These are phyloP conservation scores for Cacoxenus indagator DNA, from an alignment of 2,888 invertebrate genomes.

Conservation along the genomic window DNA sequence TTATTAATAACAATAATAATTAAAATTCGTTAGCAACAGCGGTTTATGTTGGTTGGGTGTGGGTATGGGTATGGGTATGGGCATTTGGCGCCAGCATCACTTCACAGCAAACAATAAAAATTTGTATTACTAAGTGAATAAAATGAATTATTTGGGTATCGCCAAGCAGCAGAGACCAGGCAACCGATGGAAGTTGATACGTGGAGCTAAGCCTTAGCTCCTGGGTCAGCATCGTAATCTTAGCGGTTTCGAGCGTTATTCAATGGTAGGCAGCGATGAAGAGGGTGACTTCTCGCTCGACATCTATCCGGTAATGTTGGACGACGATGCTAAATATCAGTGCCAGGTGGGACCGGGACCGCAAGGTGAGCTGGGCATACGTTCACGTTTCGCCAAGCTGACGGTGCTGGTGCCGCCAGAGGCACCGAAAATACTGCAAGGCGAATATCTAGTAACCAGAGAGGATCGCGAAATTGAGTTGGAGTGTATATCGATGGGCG, in stretches of 20 bases:
- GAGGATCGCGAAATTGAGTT: constrained; percentile 92
- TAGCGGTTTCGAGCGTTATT: constrained; percentile 92
- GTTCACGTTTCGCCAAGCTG: constrained; percentile 87
- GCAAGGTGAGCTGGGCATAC: constrained; percentile 82
- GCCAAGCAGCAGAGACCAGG: too few relatives aligned
- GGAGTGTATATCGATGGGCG: constrained; percentile 91
- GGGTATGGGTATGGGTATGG: too few relatives aligned
- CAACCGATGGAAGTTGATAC: too few relatives aligned
- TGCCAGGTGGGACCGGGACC: constrained; percentile 93
- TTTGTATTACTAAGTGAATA: too few relatives aligned
- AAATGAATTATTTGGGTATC: too few relatives aligned
- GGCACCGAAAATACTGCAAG: constrained; percentile 89
- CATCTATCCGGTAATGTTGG: constrained; percentile 89
- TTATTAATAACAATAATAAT: too few relatives aligned
- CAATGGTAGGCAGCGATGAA: constrained; percentile 96
- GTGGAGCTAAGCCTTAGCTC: too few relatives aligned
- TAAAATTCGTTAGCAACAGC: too few relatives aligned
- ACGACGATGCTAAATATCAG: constrained; percentile 94
- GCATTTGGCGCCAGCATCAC: too few relatives aligned
- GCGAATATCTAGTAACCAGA: constrained; percentile 86
- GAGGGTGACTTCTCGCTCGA: constrained; percentile 96
- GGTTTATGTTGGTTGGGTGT: too few relatives aligned
- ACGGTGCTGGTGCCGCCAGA: constrained; percentile 93
- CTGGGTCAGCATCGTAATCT: constrained; percentile 91
- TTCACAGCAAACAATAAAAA: too few relatives aligned